Evolutionary conservation across 2,888 invertebrate genomes (phyloP), one percentile per base, ranked within the genome.

Genomic region (Trachelus troglodyta): DNA sequence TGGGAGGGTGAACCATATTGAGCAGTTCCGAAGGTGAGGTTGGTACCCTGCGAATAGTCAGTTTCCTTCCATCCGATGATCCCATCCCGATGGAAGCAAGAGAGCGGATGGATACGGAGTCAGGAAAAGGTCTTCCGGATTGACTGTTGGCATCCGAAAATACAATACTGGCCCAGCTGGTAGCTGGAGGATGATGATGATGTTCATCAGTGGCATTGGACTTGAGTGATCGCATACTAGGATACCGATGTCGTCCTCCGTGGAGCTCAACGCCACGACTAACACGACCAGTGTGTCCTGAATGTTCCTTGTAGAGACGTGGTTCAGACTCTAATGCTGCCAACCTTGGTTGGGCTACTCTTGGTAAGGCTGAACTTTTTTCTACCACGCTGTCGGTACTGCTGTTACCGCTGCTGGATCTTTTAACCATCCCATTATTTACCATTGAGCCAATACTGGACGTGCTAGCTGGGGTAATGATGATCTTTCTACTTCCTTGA

Each of bases 61-160:
- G 94, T 92, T 96, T 96, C 86, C 95, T 94, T 74, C 97, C 97
- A 92, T 97, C 97, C 71, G 97, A 97, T 82, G 97, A 97, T 56
- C 97, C 97, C 94, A 97, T 95, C 76, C 97, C 97, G 85, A 97
- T 96, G 76, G 97, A 96, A 78, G 96, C 96, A 86, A 96, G 94
- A 74, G 96, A 96, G 82, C 96, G 93, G 82, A 96, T 94, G 56
- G 96, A 96, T 56, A 95, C 94, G 74, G 95, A 95, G 92, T 96
- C 96, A 76, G 93, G 92, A 84, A 92, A 93, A 11, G 88, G 90
- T 81, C 88, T 89, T 33, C 90, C 91, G 81, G 92, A 90, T 82
- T 93, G 93, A 86, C 93, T 94, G 83, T 94, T 93, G 82, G 92
- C 93, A 83, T 96, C 96, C 78, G 94, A 93, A 87, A 94, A 94